Conservation (phyloP, 2,888 invertebrate genomes). For the Adelognathus sp. region DNA sequence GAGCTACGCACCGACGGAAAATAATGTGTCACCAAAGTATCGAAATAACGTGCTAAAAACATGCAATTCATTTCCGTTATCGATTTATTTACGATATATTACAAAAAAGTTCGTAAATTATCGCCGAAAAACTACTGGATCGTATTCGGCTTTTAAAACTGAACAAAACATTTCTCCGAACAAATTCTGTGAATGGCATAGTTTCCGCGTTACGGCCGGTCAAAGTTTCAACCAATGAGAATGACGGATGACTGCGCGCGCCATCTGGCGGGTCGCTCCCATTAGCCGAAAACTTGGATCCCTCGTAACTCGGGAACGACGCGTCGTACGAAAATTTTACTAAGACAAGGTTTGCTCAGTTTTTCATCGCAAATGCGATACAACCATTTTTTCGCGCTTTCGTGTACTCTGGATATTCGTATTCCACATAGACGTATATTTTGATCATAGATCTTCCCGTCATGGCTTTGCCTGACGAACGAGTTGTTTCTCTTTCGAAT, state of each 20-base stretch:
- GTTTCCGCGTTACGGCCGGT: not conserved
- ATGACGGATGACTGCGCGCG: no score
- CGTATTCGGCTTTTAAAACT: not conserved
- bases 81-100: no score
- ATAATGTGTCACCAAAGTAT: no score
- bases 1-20: no score
- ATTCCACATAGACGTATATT: not conserved
- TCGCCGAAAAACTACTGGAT: not conserved
- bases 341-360: not conserved
- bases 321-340: not conserved
- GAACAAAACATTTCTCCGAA: not conserved
- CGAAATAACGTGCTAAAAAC: no score
- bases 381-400: not conserved
- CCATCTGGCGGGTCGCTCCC: no score
- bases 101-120: not conserved
- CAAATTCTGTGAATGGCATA: no score
- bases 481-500: slow-evolving; percentile 33
- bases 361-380: not conserved
- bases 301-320: no score
- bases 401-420: not conserved
- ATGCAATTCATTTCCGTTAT: no score
- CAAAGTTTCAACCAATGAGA: not conserved
- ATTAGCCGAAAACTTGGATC: no score
- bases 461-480: slow-evolving; percentile 35
- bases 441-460: slow-evolving; percentile 1